Percentiles rank a stretch among this genome's conserved stretches.
Conservation (phyloP, 2,113 vertebrate species). For the Rhinolophus sinicus region DNA sequence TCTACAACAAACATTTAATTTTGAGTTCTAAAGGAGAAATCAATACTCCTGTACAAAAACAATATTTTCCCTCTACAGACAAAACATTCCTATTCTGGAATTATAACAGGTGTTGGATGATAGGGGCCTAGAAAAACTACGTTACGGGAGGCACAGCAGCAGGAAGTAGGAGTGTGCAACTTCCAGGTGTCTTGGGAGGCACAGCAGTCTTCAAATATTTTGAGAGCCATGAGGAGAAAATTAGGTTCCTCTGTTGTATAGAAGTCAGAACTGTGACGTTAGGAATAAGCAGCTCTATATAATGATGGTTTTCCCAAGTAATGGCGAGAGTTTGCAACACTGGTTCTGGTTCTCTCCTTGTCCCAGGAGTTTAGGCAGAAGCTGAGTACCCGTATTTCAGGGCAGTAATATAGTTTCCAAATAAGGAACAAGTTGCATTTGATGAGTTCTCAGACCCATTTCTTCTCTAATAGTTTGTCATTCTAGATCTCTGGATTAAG, state of each 20-base stretch:
- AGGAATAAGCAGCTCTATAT: background rate
- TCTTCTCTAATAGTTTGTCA: background rate
- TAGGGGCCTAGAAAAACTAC: background rate
- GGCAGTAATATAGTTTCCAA: background rate
- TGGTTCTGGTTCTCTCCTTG: background rate
- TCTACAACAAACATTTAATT: background rate
- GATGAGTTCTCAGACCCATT: background rate
- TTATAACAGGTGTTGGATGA: background rate
- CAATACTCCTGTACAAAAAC: constrained; percentile 13
- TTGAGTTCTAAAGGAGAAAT: constrained; percentile 48
- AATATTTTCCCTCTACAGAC: background rate
- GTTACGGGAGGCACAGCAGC: background rate
- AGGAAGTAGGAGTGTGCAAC: too few relatives aligned
- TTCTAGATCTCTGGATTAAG: background rate
- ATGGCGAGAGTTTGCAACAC: background rate
- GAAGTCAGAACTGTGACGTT: background rate
- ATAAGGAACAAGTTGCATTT: background rate
- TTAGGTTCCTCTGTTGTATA: background rate
- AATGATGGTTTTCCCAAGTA: background rate
- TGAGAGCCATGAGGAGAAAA: background rate
- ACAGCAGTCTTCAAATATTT: background rate
- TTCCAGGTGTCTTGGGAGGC: background rate
- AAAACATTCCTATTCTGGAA: background rate
- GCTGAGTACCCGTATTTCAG: background rate
- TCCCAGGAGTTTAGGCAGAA: background rate